Evolutionary conservation across 2,797 vertebrate genomes (phyloP), one percentile per base, ranked within the genome.

Genomic region (Acipenser ruthenus): DNA sequence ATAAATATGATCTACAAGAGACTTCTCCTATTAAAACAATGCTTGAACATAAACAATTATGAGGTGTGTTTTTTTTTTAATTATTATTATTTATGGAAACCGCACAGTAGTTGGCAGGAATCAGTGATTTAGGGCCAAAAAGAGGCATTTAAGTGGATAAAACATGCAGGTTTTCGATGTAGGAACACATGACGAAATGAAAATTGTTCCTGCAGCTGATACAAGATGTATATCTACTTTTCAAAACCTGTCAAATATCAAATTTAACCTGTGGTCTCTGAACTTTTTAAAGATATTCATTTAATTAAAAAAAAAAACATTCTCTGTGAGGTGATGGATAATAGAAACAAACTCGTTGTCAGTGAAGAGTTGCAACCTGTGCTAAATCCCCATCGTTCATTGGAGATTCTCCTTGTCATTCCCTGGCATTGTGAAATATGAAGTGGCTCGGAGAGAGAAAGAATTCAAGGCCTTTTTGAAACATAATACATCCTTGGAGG

Each of bases 251-350:
- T 83, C 87, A 82, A 78, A 79, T 87, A 87, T 88, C 78, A 86
- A 87, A 88, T 86, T 37, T 82, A 76, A 79, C 64, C 73, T 37
- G 15, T 9, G 37, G 37, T 18, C 18, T 18, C 2, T 18, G 18
- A 18, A 84, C 87, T 4, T 37, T 88, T 88, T 89, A 84, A 83
- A 85, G 81, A 80, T 84, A 82, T 80, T 84, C 84, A 85, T 87
- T 84, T 82, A 75, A 80, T 79, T 69, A 78, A 68, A 76, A 82
- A 18, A 18, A 18, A 66, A 76, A 58, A 58, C 49, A 62, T 68
- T n/a, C 23, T 58, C 15, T 13, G 18, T 64, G 37, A 4, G 37
- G 37, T 37, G 37, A 68, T 68, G 62, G 52, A 68, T 68, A 18
- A 1, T 18, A 64, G 67, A 68, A 68, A 63, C 49, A 50, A 18